Conservation (phyloP, 2,888 invertebrate species). For the Ashinkailepas kermadecensis region DNA sequence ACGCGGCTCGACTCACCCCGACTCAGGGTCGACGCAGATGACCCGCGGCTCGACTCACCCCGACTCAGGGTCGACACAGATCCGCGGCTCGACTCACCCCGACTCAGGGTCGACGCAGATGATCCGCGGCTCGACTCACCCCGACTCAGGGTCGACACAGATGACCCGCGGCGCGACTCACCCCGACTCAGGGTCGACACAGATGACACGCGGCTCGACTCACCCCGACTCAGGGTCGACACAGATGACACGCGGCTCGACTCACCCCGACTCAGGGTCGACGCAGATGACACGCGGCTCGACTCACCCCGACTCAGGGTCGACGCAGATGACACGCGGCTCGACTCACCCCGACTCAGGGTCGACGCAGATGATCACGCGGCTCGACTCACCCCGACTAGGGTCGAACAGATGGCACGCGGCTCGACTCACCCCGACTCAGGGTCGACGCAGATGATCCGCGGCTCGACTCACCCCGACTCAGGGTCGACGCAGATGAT, state of each 20-base stretch:
- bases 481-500: slow-evolving; percentile 79
- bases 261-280: slow-evolving; percentile 64
- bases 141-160: slow-evolving; percentile 67
- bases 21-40: slow-evolving; percentile 71
- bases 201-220: slow-evolving; percentile 82
- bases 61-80: slow-evolving; percentile 70
- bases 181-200: slow-evolving; percentile 67
- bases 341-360: slow-evolving; percentile 66
- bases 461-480: slow-evolving; percentile 67
- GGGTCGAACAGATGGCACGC: slow-evolving; percentile 81
- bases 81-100: too few species aligned
- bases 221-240: slow-evolving; percentile 66
- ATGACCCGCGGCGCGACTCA: slow-evolving; percentile 82
- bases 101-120: slow-evolving; percentile 72
- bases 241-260: slow-evolving; percentile 83
- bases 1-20: slow-evolving; percentile 72
- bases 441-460: slow-evolving; percentile 81
- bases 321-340: slow-evolving; percentile 79
- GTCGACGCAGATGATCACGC: slow-evolving; percentile 76
- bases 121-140: slow-evolving; percentile 79
- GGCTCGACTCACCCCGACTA: slow-evolving; percentile 67
- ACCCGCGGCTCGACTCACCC: slow-evolving; percentile 83
- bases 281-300: slow-evolving; percentile 83
- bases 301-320: slow-evolving; percentile 65
- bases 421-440: slow-evolving; percentile 69